Evolutionary conservation across 2,888 invertebrate genomes (phyloP), one percentile per base, ranked within the genome.

Genomic region (Crossocerus cetratus): DNA sequence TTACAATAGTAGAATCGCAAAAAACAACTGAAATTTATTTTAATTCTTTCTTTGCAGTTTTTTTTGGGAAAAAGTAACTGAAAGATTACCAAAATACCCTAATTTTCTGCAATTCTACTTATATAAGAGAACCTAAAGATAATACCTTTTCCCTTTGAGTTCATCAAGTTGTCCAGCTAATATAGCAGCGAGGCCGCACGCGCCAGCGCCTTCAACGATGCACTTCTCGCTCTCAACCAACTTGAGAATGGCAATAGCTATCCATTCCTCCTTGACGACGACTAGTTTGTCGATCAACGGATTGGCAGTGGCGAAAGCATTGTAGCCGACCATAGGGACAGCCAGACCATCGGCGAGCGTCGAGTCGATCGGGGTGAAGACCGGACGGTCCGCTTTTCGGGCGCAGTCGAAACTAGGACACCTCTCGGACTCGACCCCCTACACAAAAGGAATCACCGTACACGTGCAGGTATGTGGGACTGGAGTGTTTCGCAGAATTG

Each of bases 371-470:
- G 93, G 91, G 5, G 95, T 94, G 76, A 92, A 91, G 0, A 93
- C 91, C 0, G 97, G 96, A 68, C 93, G 93, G 0, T 94, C 94
- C 54, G 93, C 92, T 83, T 93, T 92, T 77, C 97, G 87, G 0
- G 97, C 96, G 32, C 92, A 91, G 53, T 94, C 91, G 92, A 97
- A 98, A 87, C 97, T 97, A 0, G 97, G 94, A 90, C 98, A 98
- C 82, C 95, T 94, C 86, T 98, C 98, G 0, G 98, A 96, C 90
- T 99, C 98, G 0, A 97, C 97, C 2, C 98, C 98, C 96, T 95
- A 87, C 8, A 0, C 81, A 69, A 68, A 8, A 58, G 23, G 14
- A 0, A n/a, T 32, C 18, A 23, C 1, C 21, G 16, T 20, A 2
- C 14, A 1, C 1, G 14, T 4, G 21, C 13, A 14, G 2, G 55